Evolutionary conservation across 2,888 invertebrate species (phyloP).

Genomic region (Eupithecia pulchellata): DNA sequence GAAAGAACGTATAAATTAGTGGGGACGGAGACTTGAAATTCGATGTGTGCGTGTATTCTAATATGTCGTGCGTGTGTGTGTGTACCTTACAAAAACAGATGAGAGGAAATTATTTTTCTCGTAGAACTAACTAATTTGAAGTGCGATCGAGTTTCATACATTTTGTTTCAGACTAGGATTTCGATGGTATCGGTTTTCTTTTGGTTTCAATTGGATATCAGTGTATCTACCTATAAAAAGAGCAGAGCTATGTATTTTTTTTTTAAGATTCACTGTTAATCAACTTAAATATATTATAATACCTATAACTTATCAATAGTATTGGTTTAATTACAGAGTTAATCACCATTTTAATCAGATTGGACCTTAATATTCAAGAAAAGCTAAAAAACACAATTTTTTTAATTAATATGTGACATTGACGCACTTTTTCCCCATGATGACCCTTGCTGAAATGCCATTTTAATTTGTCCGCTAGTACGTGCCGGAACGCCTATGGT

Average conservation of each 20-base stretch:
- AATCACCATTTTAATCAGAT: neutral
- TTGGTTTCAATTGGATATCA: neutral
- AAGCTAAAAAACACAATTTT: neutral
- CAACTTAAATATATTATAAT: neutral
- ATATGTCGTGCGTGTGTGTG: constrained; percentile 38
- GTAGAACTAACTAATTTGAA: neutral
- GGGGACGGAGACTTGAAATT: constrained; percentile 79
- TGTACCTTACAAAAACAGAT: constrained; percentile 23
- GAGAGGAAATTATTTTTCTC: constrained; percentile 15
- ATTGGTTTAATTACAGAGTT: neutral
- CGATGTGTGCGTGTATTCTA: constrained; percentile 58
- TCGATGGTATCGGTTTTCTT: no score
- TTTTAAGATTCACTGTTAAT: neutral
- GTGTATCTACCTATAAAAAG: no score
- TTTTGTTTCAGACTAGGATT: neutral
- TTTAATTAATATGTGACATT: constrained; percentile 3
- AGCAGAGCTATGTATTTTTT: neutral
- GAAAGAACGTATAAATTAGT: constrained; percentile 86
- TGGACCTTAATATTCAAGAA: neutral
- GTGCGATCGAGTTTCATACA: neutral
- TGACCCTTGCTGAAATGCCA: constrained; percentile 31
- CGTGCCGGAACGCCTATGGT: constrained; percentile 67
- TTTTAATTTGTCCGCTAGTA: constrained; percentile 52
- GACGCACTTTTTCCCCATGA: constrained; percentile 14
- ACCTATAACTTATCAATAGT: no score